Evolutionary conservation across 2,113 vertebrate genomes (phyloP).

Genomic region (Nanorana parkeri): DNA sequence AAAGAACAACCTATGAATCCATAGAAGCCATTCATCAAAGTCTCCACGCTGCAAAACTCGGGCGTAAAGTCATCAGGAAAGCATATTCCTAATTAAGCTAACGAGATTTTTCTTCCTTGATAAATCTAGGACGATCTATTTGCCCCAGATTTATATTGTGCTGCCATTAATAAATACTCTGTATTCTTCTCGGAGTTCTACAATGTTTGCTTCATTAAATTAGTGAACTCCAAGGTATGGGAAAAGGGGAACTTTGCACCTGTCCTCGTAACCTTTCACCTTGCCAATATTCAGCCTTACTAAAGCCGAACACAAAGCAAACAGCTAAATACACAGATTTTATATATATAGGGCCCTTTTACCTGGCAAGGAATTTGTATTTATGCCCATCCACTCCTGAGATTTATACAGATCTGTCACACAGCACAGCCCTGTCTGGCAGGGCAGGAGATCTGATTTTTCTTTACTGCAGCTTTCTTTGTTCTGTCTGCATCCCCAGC

Average conservation of each 20-base stretch:
- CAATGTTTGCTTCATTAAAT: conserved; percentile 24
- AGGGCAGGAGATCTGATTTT: too few species aligned
- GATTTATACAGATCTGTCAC: too few species aligned
- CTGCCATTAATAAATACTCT: conserved; percentile 46
- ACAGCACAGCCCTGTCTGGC: too few species aligned
- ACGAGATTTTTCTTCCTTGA: conserved; percentile 47
- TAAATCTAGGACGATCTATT: conserved; percentile 51
- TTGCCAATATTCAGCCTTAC: background rate
- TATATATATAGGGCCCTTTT: too few species aligned
- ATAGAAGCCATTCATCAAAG: conserved; percentile 51
- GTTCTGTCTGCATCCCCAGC: too few species aligned
- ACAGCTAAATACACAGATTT: too few species aligned
- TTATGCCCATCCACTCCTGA: too few species aligned
- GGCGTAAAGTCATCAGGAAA: conserved; percentile 44
- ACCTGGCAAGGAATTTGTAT: too few species aligned
- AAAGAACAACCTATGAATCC: conserved; percentile 20
- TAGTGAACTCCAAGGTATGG: conserved; percentile 8
- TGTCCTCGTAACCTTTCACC: background rate
- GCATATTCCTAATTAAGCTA: conserved; percentile 52
- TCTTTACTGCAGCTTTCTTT: too few species aligned
- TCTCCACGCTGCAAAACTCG: conserved; percentile 34
- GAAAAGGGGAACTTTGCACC: conserved; percentile 10
- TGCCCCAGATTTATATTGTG: conserved; percentile 25
- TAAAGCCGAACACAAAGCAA: background rate
- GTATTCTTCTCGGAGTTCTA: background rate